A percentile compares a stretch with the other conserved stretches of the same genome.
These are phyloP conservation scores for Luscinia luscinia DNA, from an alignment of 2,797 vertebrate genomes.

Conservation along the genomic window DNA sequence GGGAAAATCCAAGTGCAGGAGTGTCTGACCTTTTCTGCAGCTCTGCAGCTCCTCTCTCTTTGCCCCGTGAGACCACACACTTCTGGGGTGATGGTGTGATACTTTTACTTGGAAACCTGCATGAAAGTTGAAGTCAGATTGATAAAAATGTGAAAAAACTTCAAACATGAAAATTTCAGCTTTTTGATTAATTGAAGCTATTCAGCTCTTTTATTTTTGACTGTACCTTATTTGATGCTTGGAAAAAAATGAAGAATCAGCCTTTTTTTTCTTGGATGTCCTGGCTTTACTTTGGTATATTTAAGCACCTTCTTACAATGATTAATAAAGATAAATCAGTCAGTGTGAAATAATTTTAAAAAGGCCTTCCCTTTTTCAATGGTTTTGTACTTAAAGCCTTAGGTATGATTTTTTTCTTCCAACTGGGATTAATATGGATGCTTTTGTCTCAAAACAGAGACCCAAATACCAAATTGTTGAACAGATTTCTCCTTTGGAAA, in stretches of 20 bases:
- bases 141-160: background rate
- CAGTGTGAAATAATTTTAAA: background rate
- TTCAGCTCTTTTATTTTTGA: background rate
- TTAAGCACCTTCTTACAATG: background rate
- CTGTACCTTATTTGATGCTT: background rate
- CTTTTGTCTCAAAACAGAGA: constrained; percentile 16
- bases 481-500: constrained; percentile 35
- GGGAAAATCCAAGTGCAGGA: background rate
- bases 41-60: background rate
- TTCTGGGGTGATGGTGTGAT: background rate
- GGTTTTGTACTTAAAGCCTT: background rate
- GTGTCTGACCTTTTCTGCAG: background rate
- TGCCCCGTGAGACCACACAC: background rate
- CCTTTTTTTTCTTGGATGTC: background rate
- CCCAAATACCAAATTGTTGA: constrained; percentile 20
- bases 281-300: background rate
- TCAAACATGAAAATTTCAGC: background rate
- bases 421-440: background rate
- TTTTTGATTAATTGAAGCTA: background rate
- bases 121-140: background rate
- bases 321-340: background rate
- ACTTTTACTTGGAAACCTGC: background rate
- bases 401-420: background rate
- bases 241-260: background rate
- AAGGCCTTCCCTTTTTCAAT: background rate